Evolutionary conservation across 2,113 vertebrate genomes (phyloP).

Genomic region (Hippolais icterina): DNA sequence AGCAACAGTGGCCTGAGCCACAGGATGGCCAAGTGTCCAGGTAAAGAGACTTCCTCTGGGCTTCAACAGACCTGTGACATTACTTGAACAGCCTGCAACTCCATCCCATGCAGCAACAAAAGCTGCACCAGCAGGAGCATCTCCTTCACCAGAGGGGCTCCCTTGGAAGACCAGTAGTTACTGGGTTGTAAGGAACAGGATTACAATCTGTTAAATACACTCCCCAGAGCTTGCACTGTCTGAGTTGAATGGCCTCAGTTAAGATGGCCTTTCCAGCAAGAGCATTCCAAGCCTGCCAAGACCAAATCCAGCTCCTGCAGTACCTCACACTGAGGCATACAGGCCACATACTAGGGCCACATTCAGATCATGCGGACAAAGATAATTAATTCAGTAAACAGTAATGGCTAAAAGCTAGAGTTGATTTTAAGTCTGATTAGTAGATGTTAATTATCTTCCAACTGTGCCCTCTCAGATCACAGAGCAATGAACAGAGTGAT

Average conservation of each 20-base stretch:
- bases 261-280: not conserved
- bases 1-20: not conserved
- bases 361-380: not conserved
- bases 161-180: not conserved
- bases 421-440: not conserved
- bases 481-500: not conserved
- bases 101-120: not conserved
- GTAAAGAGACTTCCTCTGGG: not conserved
- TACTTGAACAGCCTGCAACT: not conserved
- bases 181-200: not conserved
- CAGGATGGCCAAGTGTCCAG: not conserved
- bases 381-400: not conserved
- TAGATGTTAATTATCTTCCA: not conserved
- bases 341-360: not conserved
- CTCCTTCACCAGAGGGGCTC: not conserved
- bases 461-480: not conserved
- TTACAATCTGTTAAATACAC: not conserved
- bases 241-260: fast-evolving
- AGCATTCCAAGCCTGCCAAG: not conserved
- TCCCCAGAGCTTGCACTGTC: not conserved
- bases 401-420: not conserved
- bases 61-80: not conserved
- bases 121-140: not conserved
- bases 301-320: not conserved
- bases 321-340: not conserved